These are phyloP conservation scores for Corvus cornix DNA, from an alignment of 2,113 vertebrate species.

Conservation along the genomic window DNA sequence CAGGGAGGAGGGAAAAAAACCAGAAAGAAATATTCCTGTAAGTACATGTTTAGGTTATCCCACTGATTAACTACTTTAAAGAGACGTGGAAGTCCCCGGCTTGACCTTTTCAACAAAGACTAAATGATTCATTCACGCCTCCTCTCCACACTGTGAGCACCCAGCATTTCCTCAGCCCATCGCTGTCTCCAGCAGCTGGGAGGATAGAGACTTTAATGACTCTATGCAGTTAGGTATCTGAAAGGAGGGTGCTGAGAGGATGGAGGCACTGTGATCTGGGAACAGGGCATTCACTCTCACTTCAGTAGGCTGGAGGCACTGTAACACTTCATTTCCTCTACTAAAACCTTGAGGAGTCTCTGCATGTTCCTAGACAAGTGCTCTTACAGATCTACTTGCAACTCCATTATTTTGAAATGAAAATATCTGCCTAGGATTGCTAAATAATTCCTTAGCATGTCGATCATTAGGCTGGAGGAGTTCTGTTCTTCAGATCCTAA, in stretches of 20 bases:
- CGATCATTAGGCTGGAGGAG: not conserved
- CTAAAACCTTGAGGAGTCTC: not conserved
- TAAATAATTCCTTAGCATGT: not conserved
- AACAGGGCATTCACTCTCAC: not conserved
- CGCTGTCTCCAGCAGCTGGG: accelerated
- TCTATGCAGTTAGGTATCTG: not conserved
- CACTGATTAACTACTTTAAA: not conserved
- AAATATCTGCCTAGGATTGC: not conserved
- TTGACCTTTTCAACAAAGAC: not conserved
- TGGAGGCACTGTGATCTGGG: not conserved
- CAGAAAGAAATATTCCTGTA: not conserved
- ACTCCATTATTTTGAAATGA: not conserved
- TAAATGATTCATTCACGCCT: not conserved
- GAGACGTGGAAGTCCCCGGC: not conserved
- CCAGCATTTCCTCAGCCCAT: not conserved
- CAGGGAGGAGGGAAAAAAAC: not conserved
- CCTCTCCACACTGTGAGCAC: not conserved
- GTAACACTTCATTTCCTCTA: not conserved
- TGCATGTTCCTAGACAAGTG: not conserved
- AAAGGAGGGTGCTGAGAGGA: not conserved
- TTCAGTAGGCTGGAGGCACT: not conserved
- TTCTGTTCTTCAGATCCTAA: not conserved
- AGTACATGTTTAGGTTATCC: not conserved
- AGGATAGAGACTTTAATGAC: not conserved
- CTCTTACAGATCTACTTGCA: not conserved